A percentile compares a stretch with the other conserved stretches of the same genome.
phyloP scores from a whole-genome alignment of 1,140 invertebrate species.

The Berghia stephanieae region DNA sequence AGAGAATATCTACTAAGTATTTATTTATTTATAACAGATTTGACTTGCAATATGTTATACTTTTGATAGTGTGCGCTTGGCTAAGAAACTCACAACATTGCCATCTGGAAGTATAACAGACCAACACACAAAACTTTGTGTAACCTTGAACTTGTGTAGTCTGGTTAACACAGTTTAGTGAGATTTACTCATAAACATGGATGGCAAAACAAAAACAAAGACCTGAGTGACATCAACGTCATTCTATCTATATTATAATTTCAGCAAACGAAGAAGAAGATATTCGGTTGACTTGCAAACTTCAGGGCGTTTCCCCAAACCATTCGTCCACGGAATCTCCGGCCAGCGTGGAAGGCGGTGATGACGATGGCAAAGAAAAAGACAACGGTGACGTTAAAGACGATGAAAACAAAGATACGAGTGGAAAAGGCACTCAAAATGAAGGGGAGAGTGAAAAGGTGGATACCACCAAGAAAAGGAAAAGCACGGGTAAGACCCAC shows the following conservation, averaged over 20 bases:
- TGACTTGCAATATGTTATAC: no score
- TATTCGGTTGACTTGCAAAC: conserved; percentile 20
- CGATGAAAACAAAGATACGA: neutral
- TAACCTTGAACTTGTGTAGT: no score
- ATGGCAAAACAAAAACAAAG: no score
- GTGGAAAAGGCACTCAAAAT: neutral
- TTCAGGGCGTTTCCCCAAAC: conserved; percentile 19
- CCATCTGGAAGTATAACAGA: no score
- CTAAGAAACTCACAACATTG: no score
- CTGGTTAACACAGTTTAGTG: no score
- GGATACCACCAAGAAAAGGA: neutral
- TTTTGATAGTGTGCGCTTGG: no score
- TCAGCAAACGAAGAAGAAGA: conserved; percentile 31
- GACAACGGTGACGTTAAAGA: neutral
- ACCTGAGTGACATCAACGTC: no score
- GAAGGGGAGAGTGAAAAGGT: neutral
- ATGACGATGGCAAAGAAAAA: neutral
- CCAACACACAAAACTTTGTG: no score
- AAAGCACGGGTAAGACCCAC: neutral
- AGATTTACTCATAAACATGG: no score
- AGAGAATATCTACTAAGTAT: neutral
- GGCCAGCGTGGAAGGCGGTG: neutral
- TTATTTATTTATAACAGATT: no score
- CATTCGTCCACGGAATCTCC: neutral
- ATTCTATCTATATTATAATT: no score